A percentile compares a stretch with the other conserved stretches of the same genome.
Evolutionary conservation across 2,888 invertebrate genomes (phyloP).

Genomic region (Lymantria dispar): DNA sequence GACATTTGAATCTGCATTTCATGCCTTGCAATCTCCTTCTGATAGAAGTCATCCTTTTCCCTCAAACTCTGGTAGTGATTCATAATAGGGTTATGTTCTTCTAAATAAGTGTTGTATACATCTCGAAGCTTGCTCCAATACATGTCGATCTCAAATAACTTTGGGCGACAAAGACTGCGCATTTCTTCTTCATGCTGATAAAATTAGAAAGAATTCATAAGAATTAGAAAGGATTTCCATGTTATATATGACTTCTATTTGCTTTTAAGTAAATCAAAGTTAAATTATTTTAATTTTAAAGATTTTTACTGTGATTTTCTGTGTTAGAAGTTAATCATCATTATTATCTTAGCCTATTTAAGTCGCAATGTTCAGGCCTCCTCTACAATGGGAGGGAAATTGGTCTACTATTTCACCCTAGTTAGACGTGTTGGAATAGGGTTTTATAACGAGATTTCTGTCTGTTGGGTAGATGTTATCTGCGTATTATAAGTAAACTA

Average conservation of each 20-base stretch:
- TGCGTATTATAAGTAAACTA: too few relatives aligned
- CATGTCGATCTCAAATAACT: constrained; percentile 64
- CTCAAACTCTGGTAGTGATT: constrained; percentile 60
- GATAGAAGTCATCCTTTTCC: constrained; percentile 79
- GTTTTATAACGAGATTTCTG: too few relatives aligned
- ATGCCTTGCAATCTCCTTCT: constrained; percentile 71
- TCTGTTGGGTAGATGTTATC: too few relatives aligned
- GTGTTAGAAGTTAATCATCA: too few relatives aligned
- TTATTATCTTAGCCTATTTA: too few relatives aligned
- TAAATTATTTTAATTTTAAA: too few relatives aligned
- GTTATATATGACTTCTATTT: background rate
- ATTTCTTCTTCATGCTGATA: constrained; percentile 71
- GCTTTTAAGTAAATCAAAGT: too few relatives aligned
- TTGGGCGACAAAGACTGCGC: constrained; percentile 61
- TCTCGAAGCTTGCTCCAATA: constrained; percentile 64
- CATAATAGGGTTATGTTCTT: constrained; percentile 71
- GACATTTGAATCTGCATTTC: constrained; percentile 61
- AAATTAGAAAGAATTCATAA: background rate
- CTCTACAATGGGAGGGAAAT: too few relatives aligned
- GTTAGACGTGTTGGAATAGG: too few relatives aligned
- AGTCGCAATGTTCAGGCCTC: too few relatives aligned
- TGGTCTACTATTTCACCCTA: too few relatives aligned
- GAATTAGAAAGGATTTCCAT: background rate
- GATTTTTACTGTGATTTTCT: too few relatives aligned
- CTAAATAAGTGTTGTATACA: constrained; percentile 61